phyloP scores from a whole-genome alignment of 2,888 invertebrate genomes.

The Heliothis peltigera region DNA sequence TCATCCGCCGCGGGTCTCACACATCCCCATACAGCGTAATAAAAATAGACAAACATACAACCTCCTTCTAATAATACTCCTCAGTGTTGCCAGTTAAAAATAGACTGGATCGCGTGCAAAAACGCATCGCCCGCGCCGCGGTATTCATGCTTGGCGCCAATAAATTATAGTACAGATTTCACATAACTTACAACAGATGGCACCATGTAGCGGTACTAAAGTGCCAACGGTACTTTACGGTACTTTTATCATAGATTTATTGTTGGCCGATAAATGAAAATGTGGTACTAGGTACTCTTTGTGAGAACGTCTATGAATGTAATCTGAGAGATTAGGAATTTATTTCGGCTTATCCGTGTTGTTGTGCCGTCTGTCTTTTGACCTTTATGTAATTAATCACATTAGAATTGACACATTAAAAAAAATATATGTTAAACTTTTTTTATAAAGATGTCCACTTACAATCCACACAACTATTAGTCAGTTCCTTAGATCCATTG shows the following conservation, averaged over 20 bases:
- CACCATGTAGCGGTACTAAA: constrained; percentile 44
- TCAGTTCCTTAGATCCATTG: too few relatives aligned
- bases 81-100: constrained; percentile 53
- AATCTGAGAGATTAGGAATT: constrained; percentile 4
- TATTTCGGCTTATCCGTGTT: constrained; percentile 17
- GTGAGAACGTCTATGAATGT: constrained; percentile 6
- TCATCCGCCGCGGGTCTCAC: constrained; percentile 3
- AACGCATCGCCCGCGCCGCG: constrained; percentile 39
- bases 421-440: too few relatives aligned
- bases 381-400: neutral
- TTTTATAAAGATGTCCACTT: neutral
- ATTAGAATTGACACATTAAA: neutral
- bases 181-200: constrained; percentile 53
- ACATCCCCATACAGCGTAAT: constrained; percentile 20
- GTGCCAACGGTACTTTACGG: constrained; percentile 57
- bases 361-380: neutral
- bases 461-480: neutral
- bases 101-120: constrained; percentile 59
- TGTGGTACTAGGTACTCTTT: constrained; percentile 31
- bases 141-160: constrained; percentile 44
- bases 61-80: constrained; percentile 57
- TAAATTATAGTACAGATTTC: constrained; percentile 52
- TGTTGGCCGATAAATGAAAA: constrained; percentile 36
- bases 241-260: constrained; percentile 54
- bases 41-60: constrained; percentile 34